phyloP scores from a whole-genome alignment of 2,797 vertebrate genomes.

The Pipistrellus pipistrellus region DNA sequence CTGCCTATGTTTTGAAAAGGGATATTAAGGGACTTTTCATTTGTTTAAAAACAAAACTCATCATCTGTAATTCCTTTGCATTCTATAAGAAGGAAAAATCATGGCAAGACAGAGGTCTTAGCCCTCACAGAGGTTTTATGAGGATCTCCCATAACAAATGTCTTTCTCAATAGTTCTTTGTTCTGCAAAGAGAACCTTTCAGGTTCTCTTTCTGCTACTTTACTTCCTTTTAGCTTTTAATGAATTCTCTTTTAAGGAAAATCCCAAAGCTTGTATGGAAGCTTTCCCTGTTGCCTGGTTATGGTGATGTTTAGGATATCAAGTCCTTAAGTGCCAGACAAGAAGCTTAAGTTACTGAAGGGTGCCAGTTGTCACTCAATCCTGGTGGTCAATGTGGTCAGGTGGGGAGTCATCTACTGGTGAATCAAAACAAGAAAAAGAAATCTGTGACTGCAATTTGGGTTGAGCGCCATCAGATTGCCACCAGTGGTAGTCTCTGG shows the following conservation, averaged over 20 bases:
- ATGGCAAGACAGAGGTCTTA: neutral
- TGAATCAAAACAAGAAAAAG: no score
- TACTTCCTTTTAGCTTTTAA: neutral
- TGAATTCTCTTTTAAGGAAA: neutral
- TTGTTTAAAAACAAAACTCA: neutral
- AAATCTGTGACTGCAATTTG: neutral
- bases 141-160: neutral
- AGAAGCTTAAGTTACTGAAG: neutral
- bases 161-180: neutral
- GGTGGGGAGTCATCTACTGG: rapidly evolving
- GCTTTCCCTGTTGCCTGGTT: neutral
- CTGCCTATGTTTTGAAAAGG: neutral
- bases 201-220: neutral
- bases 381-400: rapidly evolving
- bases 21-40: neutral
- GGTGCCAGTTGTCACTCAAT: no score
- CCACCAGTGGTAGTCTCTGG: neutral
- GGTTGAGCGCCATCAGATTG: neutral
- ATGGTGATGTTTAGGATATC: neutral
- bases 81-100: neutral
- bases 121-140: neutral
- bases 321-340: neutral
- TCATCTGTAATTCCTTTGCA: neutral
- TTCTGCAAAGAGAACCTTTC: no score
- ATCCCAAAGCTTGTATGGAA: neutral